These are phyloP conservation scores for Glaucidium brasilianum DNA, from an alignment of 2,113 vertebrate genomes.

Conservation along the genomic window DNA sequence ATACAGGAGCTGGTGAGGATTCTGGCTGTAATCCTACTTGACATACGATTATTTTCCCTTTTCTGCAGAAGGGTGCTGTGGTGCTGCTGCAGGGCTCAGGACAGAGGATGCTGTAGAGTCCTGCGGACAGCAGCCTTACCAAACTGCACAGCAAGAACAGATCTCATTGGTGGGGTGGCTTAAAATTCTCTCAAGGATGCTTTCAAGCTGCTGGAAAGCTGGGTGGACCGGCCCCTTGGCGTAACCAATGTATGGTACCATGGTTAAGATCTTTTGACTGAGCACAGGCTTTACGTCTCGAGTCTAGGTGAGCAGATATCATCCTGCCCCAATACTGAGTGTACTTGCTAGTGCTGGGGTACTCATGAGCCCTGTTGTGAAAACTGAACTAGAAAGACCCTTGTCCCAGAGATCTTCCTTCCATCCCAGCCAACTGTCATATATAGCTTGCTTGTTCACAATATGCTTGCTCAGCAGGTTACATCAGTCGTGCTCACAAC, in stretches of 20 bases:
- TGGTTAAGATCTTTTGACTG: not conserved
- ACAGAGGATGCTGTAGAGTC: not conserved
- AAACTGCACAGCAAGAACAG: not conserved
- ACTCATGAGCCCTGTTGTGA: not conserved
- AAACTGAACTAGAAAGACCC: not conserved
- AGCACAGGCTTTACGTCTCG: not conserved
- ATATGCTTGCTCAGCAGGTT: not conserved
- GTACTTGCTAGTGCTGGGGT: not conserved
- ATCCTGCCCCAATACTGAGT: not conserved
- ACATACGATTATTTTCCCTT: fast-evolving
- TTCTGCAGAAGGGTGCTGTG: not conserved
- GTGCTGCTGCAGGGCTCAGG: not conserved
- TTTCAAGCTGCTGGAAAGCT: not conserved
- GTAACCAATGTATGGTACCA: fast-evolving
- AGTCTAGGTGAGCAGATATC: not conserved
- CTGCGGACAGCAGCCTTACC: fast-evolving
- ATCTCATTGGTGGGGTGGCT: not conserved
- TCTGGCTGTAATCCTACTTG: not conserved
- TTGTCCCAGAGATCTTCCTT: not conserved
- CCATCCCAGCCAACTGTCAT: no score
- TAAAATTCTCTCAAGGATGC: not conserved
- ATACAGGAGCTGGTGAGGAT: not conserved
- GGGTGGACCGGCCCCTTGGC: not conserved
- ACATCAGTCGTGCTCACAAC: not conserved
- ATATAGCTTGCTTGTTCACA: not conserved